These are phyloP conservation scores for Myotis pilosus DNA, from an alignment of 2,797 vertebrate species.

Conservation along the genomic window DNA sequence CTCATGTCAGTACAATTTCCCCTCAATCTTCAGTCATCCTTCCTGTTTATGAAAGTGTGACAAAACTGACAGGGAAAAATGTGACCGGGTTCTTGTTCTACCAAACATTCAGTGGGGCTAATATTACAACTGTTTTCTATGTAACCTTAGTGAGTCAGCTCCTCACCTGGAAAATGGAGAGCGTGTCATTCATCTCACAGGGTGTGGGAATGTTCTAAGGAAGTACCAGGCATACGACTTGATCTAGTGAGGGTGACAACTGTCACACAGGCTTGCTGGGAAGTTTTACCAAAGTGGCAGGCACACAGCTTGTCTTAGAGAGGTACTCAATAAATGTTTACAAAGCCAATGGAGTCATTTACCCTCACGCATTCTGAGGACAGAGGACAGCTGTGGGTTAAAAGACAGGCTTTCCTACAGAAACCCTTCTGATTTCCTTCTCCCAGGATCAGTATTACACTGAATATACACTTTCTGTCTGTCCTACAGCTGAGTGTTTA, in stretches of 20 bases:
- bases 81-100: not conserved
- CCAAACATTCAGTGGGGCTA: not conserved
- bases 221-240: not conserved
- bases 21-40: slow-evolving; percentile 61
- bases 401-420: not conserved
- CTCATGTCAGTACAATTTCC: slow-evolving; percentile 60
- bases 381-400: not conserved
- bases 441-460: not conserved
- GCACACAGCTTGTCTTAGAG: not conserved
- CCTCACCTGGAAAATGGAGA: not conserved
- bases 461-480: not conserved
- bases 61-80: slow-evolving; percentile 42
- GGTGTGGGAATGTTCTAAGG: not conserved
- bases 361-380: not conserved
- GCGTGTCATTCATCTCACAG: not conserved
- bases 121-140: not conserved
- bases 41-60: slow-evolving; percentile 77
- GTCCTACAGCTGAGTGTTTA: not conserved
- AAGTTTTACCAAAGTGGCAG: not conserved
- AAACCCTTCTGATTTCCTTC: not conserved
- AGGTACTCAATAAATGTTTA: not conserved
- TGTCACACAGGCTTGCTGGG: not conserved
- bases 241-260: not conserved
- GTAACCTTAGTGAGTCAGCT: not conserved
- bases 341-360: not conserved